Evolutionary conservation across 2,113 vertebrate species (phyloP), one percentile per base, ranked within the genome.

Genomic region (Engraulis encrasicolus): DNA sequence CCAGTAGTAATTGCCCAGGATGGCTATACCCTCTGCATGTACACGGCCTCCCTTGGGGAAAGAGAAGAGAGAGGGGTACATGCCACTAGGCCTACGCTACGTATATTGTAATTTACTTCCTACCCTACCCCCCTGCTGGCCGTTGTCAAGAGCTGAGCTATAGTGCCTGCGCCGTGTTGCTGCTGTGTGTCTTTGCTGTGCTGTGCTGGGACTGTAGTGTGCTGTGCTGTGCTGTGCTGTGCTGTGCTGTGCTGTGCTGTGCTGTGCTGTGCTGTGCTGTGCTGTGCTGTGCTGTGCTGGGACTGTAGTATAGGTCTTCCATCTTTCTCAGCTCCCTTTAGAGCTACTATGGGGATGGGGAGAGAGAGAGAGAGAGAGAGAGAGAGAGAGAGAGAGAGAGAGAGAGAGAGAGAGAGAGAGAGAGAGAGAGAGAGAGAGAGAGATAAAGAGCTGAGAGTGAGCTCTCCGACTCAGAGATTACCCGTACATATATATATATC

Each of bases 1-100:
- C 58, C 0, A 4, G 23, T 27, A 27, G 86, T 93, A 93, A 94
- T 92, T 93, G 91, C 88, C 91, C 90, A 88, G 85, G 89, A 90
- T 89, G 88, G 27, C 87, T 83, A n/a, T n/a, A 87, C 83, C 83
- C 87, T 88, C 82, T 71, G 82, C 84, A 82, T 81, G 83, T 85
- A 84, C 54, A 85, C 2, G 18, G 84, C 79, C 87, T 81, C 78
- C 17, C 85, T 45, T 81, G 83, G 85, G 82, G n/a, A n/a, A n/a
- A n/a, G n/a, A n/a, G n/a, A n/a, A 84, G 34, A 0, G 52, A 5
- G 52, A 1, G 52, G 52, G 17, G 52, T 19, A 27, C 1, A 12
- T 23, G 61, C 11, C 6, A 6, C 20, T 7, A 19, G 50, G 50
- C 11, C 6, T 58, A 19, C 23, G 54, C 18, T 58, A n/a, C n/a